Base-by-base conservation (phyloP, 1,140 invertebrate genomes). In the Teleogryllus occipitalis region DNA sequence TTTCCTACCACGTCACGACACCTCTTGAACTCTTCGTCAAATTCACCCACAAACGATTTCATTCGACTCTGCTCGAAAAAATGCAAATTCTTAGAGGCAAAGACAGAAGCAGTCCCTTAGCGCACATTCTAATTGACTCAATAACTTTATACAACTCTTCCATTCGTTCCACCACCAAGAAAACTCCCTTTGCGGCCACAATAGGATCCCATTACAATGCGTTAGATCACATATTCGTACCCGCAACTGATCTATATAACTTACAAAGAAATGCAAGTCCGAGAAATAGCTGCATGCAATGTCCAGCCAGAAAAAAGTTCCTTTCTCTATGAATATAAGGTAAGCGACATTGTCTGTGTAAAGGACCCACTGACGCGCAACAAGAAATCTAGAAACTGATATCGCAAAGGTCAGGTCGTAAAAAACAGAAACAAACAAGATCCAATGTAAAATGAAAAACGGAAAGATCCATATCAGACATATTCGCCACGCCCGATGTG, bases 371-470 rank as follows among this genome's bases (percentile, higher is more conserved):
- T 74, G 8, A 74, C 74, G 21, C 18, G 74, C 8, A 74, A 74
- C 74, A 74, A 74, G 74, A 74, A 74, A 74, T 74, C 74, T 10
- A 74, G n/a, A 74, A 74, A 74, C 74, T n/a, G 8, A 7, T 74
- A 8, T 27, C 18, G 22, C 22, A n/a, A 74, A 74, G 74, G 74
- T 10, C 8, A 21, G 22, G 21, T 74, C 18, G 21, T 27, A 18
- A 10, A 74, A 72, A n/a, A 21, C 21, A n/a, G 22, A 74, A n/a
- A 27, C 18, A 10, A 74, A 8, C 18, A n/a, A 27, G n/a, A 27
- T 74, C 8, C 22, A 74, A 8, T 74, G 74, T n/a, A 74, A 74
- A 27, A 74, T 74, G 74, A 74, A 74, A 74, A 74, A 74, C n/a
- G 74, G 74, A 74, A 74, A 74, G 15, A 74, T 74, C 18, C 74